Evolutionary conservation across 2,113 vertebrate genomes (phyloP), one percentile per base, ranked within the genome.

Genomic region (Xiphophorus hellerii): DNA sequence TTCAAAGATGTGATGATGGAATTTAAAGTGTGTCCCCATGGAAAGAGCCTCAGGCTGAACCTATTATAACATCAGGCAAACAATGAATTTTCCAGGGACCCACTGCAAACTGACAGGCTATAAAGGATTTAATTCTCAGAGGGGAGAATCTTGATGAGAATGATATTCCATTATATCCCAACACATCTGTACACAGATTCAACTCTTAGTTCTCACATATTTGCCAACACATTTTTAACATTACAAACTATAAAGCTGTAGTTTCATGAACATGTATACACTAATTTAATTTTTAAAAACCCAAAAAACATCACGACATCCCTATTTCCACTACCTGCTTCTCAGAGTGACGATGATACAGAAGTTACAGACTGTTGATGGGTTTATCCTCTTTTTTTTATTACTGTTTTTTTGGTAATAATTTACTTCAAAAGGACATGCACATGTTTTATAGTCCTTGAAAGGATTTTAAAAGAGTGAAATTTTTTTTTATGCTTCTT

Each of bases 11-110:
- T 48, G 66, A 54, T 35, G 66, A 82, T 74, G 61, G 62, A 76
- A 81, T 80, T 77, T 72, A 74, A 80, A 88, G 60, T 60, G 44
- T 66, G 54, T 73, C 20, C 63, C 48, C 66, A 70, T 63, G 37
- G 77, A 76, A 83, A 68, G 64, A 72, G 80, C 80, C 82, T 71
- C 17, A n/a, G 80, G 87, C 82, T 69, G 68, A 81, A 76, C 71
- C 29, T 69, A 74, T 69, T 81, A 85, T 76, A 78, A 67, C 78
- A 74, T 82, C 80, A 82, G 79, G 80, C 76, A 84, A 77, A 84
- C 78, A 76, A 65, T 11, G 25, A 87, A 62, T 80, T 85, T 80
- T 42, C 71, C 61, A 58, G 74, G 71, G 62, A 79, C 76, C 76
- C 71, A 63, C 44, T 29, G 73, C 75, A 73, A 69, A 71, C 73